Evolutionary conservation across 1,140 invertebrate genomes (phyloP), one percentile per base, ranked within the genome.

Genomic region (Acromyrmex heyeri): DNA sequence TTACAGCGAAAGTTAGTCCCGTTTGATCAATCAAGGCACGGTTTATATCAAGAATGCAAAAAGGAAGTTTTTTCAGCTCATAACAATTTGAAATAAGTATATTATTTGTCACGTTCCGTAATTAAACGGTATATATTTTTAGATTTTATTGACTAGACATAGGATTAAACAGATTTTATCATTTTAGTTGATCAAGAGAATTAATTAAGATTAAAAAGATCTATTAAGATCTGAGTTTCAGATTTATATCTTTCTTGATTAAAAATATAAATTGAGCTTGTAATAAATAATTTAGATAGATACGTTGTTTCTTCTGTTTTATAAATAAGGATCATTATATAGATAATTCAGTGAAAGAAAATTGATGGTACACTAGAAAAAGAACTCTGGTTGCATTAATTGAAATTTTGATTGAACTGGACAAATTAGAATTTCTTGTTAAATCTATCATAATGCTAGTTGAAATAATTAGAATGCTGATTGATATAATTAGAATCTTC

Each of bases 1-100:
- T 73, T 61, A 73, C 38, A 24, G 81, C 69, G 70, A 85, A 85
- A 85, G 48, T 85, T 64, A 85, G 18, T 85, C 44, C 27, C 70
- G 81, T 75, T 53, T n/a, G 70, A 30, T n/a, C 24, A 64, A 85
- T 85, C 57, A 21, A 38, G 30, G 21, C 34, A 21, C 5, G 10
- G 27, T n/a, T 21, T 16, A 34, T 16, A 34, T 8, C 10, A 14
- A 55, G 65, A 44, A 78, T 62, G 30, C 50, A 62, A 78, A 48
- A 30, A 44, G 16, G 16, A 57, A 78, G 12, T 30, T 34, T 50
- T 50, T 55, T 57, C 16, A 44, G 2, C 21, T 57, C 21, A 21
- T 57, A 70, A 34, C 27, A 65, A 78, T 65, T 50, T 27, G 18
- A 78, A 38, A 64, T 78, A 65, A 53, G 61, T 24, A 53, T n/a